Evolutionary conservation across 2,888 invertebrate genomes (phyloP).

Genomic region (Ametastegia equiseti): DNA sequence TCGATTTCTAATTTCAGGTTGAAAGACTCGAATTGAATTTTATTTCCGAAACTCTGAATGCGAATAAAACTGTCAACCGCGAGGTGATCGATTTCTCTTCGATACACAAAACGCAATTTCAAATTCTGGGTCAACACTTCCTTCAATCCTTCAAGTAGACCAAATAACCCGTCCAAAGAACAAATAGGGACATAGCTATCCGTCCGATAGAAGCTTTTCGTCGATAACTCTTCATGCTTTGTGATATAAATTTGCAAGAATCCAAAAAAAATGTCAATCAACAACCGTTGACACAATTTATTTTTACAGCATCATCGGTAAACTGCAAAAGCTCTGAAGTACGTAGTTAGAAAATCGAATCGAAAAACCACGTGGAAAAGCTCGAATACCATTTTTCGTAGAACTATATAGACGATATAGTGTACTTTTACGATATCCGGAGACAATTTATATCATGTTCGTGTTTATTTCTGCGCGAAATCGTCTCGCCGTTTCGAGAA

Average conservation of each 20-base stretch:
- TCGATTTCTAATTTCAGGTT: too few relatives aligned
- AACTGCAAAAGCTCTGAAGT: too few relatives aligned
- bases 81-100: background rate
- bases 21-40: too few relatives aligned
- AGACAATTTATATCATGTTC: background rate
- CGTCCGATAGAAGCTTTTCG: slow-evolving; percentile 6
- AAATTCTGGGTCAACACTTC: background rate
- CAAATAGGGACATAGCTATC: background rate
- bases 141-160: slow-evolving; percentile 10
- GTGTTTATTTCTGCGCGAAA: background rate
- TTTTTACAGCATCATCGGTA: too few relatives aligned
- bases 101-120: background rate
- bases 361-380: too few relatives aligned
- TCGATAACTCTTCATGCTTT: background rate
- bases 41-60: background rate
- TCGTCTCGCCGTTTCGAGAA: background rate
- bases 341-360: too few relatives aligned
- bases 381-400: background rate
- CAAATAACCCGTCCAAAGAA: slow-evolving; percentile 22
- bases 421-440: background rate
- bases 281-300: too few relatives aligned
- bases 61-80: background rate
- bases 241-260: background rate
- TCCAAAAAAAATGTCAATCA: background rate
- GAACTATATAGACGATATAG: background rate